Evolutionary conservation across 2,797 vertebrate species (phyloP), one percentile per base, ranked within the genome.

Genomic region (Atherinosoma microstoma): DNA sequence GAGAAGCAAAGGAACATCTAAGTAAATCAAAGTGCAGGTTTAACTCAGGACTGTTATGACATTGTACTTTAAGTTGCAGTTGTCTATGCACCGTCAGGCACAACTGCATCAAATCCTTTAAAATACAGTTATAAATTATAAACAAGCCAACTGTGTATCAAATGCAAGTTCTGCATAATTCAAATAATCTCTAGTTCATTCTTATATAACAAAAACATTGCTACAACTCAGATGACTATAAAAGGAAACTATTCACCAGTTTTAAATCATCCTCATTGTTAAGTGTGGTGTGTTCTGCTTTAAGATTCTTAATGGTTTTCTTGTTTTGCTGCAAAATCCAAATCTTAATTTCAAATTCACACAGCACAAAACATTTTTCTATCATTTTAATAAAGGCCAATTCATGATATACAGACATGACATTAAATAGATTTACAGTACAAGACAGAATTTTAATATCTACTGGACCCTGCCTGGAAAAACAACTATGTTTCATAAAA

Each of bases 391-490:
- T 80, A 70, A 70, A 75, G 89, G 76, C 83, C 84, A 80, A 84
- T 85, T 79, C 81, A 77, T 70, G 22, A 83, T 84, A 85, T 84
- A 86, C 84, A 91, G 75, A 91, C 67, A 84, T 67, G 85, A 81
- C 73, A 75, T 87, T 59, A 86, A 80, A 90, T 80, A 81, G 68
- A 84, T 85, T 85, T 87, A 91, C 80, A 93, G 82, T 87, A 90
- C 77, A 76, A 84, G 32, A 75, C 45, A 86, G 57, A 36, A 66
- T 9, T 69, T 34, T 18, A 71, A 36, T 64, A 69, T 58, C 30
- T 67, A 75, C 67, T 89, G 67, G 80, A 88, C 78, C 71, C 65
- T 57, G 59, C 73, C 34, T 75, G 60, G 45, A 79, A 63, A 56
- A 54, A 64, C 51, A 61, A 66, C 53, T 20, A 70, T 32, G 22